Percentiles rank a stretch among this genome's conserved stretches.
Conservation (phyloP, 2,888 invertebrate species). For the Orthosia gracilis region DNA sequence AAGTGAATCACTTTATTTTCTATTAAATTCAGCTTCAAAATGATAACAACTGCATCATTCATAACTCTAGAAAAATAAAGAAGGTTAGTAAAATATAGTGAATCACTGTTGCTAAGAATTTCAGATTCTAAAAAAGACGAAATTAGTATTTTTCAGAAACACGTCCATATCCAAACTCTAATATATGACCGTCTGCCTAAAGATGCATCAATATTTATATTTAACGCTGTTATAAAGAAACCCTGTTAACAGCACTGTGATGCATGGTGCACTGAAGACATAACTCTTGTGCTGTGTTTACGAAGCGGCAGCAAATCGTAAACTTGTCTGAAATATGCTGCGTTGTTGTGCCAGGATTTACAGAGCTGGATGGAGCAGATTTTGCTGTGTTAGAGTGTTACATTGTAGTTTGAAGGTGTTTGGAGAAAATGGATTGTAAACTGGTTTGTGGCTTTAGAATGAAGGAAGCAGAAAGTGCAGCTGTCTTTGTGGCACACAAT, state of each 20-base stretch:
- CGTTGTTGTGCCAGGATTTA: slow-evolving; percentile 34
- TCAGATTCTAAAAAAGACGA: background rate
- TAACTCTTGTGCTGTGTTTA: slow-evolving; percentile 68
- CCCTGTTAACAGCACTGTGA: slow-evolving; percentile 27
- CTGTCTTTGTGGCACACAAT: no score
- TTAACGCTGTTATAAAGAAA: slow-evolving; percentile 13
- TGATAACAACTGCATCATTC: no score
- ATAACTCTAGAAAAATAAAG: no score
- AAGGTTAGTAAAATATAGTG: no score
- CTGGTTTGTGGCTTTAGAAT: background rate
- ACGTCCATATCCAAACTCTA: background rate
- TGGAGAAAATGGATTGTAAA: background rate
- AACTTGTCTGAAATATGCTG: slow-evolving; percentile 74
- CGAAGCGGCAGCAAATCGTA: slow-evolving; percentile 72
- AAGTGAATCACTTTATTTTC: no score
- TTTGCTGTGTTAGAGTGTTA: background rate
- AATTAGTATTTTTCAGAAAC: background rate
- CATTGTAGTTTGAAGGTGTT: slow-evolving; percentile 4
- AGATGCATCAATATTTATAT: slow-evolving; percentile 11
- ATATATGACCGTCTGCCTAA: background rate
- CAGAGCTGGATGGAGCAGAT: slow-evolving; percentile 21
- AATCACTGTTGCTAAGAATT: background rate
- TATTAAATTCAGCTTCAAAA: no score
- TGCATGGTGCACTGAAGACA: slow-evolving; percentile 38
- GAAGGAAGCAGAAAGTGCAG: background rate